Evolutionary conservation across 2,888 invertebrate genomes (phyloP).

Genomic region (Dryocosmus kuriphilus): DNA sequence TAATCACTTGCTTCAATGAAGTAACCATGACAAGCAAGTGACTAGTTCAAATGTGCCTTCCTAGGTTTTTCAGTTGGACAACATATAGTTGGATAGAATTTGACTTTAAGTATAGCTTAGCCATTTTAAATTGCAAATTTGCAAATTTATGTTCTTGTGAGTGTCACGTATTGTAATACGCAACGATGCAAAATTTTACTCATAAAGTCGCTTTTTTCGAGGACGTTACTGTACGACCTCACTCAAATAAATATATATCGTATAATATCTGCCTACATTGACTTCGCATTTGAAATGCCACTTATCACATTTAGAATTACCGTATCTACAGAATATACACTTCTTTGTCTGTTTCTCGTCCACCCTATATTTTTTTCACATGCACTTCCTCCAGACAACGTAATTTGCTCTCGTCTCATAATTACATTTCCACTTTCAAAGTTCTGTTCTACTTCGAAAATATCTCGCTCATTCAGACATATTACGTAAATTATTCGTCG

Average conservation of each 20-base stretch:
- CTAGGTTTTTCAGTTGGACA: too few relatives aligned
- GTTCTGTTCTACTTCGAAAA: not conserved
- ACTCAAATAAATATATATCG: slow-evolving; percentile 54
- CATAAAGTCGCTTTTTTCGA: slow-evolving; percentile 13
- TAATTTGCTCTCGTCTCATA: not conserved
- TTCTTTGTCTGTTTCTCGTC: slow-evolving; percentile 42
- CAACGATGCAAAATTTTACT: not conserved
- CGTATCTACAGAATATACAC: slow-evolving; percentile 75
- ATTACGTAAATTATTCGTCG: not conserved
- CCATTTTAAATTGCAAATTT: not conserved
- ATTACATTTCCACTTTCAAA: not conserved
- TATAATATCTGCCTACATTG: slow-evolving; percentile 62
- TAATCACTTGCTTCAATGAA: too few relatives aligned
- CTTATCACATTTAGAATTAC: slow-evolving; percentile 75
- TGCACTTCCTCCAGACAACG: not conserved
- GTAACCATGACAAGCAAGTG: too few relatives aligned
- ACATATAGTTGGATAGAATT: not conserved
- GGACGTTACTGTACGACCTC: slow-evolving; percentile 46
- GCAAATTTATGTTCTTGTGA: slow-evolving; percentile 44
- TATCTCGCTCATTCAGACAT: not conserved
- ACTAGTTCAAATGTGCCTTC: too few relatives aligned
- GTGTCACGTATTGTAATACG: slow-evolving; percentile 52
- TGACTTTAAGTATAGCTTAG: not conserved
- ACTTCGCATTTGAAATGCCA: slow-evolving; percentile 73
- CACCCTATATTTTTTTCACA: not conserved